Evolutionary conservation across 2,797 vertebrate genomes (phyloP).

Genomic region (Selene dorsalis): DNA sequence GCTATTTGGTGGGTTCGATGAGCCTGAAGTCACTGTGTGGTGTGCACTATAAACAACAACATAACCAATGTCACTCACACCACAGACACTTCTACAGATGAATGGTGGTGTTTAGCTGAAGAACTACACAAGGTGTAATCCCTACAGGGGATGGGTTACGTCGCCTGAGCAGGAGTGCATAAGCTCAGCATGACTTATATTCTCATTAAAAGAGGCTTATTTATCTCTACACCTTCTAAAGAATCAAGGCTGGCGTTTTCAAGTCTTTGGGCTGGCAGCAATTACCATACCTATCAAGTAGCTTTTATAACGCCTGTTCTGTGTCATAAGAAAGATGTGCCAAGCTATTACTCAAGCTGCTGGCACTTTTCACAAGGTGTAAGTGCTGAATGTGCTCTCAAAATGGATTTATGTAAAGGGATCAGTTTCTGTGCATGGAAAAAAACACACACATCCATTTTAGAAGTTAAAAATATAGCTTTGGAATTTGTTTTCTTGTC

Average conservation of each 20-base stretch:
- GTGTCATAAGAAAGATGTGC: slow-evolving; percentile 66
- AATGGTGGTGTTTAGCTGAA: slow-evolving; percentile 61
- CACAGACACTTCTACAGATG: slow-evolving; percentile 45
- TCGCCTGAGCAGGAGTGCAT: slow-evolving; percentile 66
- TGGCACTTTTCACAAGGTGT: slow-evolving; percentile 62
- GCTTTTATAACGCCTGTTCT: slow-evolving; percentile 68
- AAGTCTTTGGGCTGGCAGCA: slow-evolving; percentile 75
- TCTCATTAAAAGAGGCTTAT: slow-evolving; percentile 82
- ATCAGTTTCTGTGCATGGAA: slow-evolving; percentile 49
- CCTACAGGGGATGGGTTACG: slow-evolving; percentile 69
- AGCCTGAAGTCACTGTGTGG: slow-evolving; percentile 6
- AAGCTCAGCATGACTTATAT: slow-evolving; percentile 75
- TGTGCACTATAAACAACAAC: slow-evolving; percentile 5
- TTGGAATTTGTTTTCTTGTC: slow-evolving; percentile 19
- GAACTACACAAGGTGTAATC: slow-evolving; percentile 70
- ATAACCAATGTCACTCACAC: slow-evolving; percentile 33
- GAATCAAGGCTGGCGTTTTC: slow-evolving; percentile 73
- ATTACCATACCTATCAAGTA: slow-evolving; percentile 79
- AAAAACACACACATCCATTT: slow-evolving; percentile 35
- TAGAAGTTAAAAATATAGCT: slow-evolving; percentile 67
- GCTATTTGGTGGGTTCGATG: background rate
- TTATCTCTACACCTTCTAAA: slow-evolving; percentile 76
- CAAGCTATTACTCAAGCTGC: slow-evolving; percentile 68
- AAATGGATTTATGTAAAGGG: slow-evolving; percentile 62
- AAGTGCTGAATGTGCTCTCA: slow-evolving; percentile 50